These are phyloP conservation scores for Zoroaster sp. DNA, from an alignment of 53 echinoderm and acorn worm species.

Conservation along the genomic window DNA sequence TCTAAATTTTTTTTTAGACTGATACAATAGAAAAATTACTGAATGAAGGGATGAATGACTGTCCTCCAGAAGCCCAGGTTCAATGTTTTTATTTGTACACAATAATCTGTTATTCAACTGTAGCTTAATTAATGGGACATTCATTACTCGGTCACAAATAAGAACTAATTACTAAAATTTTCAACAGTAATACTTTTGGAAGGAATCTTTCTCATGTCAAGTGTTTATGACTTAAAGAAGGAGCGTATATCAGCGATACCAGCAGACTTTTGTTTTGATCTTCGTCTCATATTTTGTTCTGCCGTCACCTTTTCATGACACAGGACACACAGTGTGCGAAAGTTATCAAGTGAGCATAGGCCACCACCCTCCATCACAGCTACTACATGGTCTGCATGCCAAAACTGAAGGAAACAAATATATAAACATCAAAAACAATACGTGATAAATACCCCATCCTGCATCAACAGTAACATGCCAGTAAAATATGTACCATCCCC, in stretches of 20 bases:
- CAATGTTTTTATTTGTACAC: too few species aligned
- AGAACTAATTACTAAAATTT: background rate
- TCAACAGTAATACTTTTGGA: background rate
- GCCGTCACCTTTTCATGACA: slow-evolving; percentile 75
- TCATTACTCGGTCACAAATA: background rate
- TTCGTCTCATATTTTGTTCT: slow-evolving; percentile 52
- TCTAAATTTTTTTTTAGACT: too few species aligned
- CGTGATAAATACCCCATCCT: too few species aligned
- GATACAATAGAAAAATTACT: too few species aligned
- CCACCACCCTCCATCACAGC: slow-evolving; percentile 82
- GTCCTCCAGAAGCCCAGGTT: too few species aligned
- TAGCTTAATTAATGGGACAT: too few species aligned
- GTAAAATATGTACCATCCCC: too few species aligned
- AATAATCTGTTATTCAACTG: too few species aligned
- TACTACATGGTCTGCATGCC: slow-evolving; percentile 89
- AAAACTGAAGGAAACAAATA: slow-evolving; percentile 77
- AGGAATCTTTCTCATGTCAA: background rate
- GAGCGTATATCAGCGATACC: slow-evolving; percentile 28
- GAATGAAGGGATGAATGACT: too few species aligned
- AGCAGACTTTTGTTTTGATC: background rate
- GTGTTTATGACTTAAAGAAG: slow-evolving; percentile 32
- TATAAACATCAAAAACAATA: too few species aligned
- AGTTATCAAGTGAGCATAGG: slow-evolving; percentile 80
- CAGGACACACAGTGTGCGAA: slow-evolving; percentile 76
- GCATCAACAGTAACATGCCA: too few species aligned